Base-by-base conservation (phyloP, 2,888 invertebrate genomes). In the Leptarthrus brevirostris region DNA sequence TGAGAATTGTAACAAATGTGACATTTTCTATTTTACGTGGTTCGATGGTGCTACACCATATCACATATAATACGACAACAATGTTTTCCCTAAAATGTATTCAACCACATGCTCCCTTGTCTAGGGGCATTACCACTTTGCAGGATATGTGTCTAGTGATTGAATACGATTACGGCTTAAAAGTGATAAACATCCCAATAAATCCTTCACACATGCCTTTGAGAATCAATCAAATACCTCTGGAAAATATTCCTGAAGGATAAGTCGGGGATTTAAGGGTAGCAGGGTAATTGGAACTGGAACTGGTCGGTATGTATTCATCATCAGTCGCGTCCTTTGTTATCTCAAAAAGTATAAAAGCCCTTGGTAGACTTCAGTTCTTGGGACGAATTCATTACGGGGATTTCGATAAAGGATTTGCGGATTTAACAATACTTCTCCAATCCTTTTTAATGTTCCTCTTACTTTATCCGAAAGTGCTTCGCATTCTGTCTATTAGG, bases 161-260 rank as follows among this genome's bases (percentile, higher is more conserved):
- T 70, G 70, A 70, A 52, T 70, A 30, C 49, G 72, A 61, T 72
- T 72, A 61, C 58, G 72, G 72, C 61, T 72, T 72, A 72, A 72
- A 58, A 72, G 72, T 72, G 72, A 72, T 72, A 72, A 72, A 72
- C 72, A 72, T 58, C 49, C 72, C 72, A 61, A 72, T 72, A 72
- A 72, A 72, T 72, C 72, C 72, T 72, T 72, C 72, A 58, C 58
- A 72, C 58, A 72, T 61, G 72, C 47, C 58, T 72, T 72, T 58
- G 44, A 44, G 49, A 72, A 72, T 66, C 66, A 66, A 66, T 66
- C 66, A 66, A 66, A 66, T 47, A 66, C 47, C 66, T 47, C 26
- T 47, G 66, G 24, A 66, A 66, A 66, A 66, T 66, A 49, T 49
- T 66, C 49, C 26, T 49, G 22, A 66, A 66, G 49, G n/a, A n/a